Conservation (phyloP, 1,140 invertebrate genomes). For the Drosophila lowei region DNA sequence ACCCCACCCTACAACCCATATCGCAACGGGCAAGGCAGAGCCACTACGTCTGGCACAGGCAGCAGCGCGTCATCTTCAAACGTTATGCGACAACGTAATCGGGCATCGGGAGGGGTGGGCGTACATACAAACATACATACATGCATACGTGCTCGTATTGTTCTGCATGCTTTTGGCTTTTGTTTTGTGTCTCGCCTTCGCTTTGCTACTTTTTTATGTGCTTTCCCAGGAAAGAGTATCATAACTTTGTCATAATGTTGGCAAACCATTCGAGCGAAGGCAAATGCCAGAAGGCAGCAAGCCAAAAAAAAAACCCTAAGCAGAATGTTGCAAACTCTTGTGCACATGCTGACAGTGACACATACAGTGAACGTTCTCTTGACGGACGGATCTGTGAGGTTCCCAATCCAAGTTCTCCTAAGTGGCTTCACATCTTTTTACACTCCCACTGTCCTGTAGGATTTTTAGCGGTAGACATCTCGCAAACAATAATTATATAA, state of each 20-base stretch:
- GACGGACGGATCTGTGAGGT: too few species aligned
- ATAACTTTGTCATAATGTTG: constrained; percentile 78
- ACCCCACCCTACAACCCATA: constrained; percentile 8
- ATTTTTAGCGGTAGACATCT: too few species aligned
- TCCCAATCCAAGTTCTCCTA: too few species aligned
- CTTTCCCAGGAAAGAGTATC: constrained; percentile 75
- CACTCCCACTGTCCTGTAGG: too few species aligned
- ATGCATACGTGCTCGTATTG: constrained; percentile 18
- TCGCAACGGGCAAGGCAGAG: constrained; percentile 55
- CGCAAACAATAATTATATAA: too few species aligned
- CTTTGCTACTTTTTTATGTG: constrained; percentile 30
- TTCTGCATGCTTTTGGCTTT: constrained; percentile 30
- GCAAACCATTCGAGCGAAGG: constrained; percentile 51
- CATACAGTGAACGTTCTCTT: not conserved
- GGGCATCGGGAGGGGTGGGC: constrained; percentile 17
- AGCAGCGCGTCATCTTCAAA: constrained; percentile 72
- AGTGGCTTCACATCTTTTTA: too few species aligned
- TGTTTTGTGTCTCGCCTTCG: constrained; percentile 23
- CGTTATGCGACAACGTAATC: constrained; percentile 60
- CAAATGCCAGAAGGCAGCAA: constrained; percentile 53
- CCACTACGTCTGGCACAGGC: constrained; percentile 68
- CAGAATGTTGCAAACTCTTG: constrained; percentile 49
- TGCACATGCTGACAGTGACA: not conserved
- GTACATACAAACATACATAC: not conserved
- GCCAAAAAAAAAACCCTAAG: constrained; percentile 36